Evolutionary conservation across 2,888 invertebrate species (phyloP).

Genomic region (Nymphalis c-album): DNA sequence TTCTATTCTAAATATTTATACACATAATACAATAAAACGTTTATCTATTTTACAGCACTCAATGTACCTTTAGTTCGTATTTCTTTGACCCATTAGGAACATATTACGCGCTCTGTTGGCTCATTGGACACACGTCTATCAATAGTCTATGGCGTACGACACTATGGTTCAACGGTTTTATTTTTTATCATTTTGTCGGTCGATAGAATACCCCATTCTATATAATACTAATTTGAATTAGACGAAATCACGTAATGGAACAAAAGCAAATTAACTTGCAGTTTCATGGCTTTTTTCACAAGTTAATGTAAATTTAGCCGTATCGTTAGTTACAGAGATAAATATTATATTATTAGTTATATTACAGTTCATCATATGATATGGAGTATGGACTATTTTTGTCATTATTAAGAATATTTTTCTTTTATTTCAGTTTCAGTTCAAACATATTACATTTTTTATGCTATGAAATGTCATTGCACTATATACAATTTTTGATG

Average conservation of each 20-base stretch:
- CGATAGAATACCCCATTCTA: conserved; percentile 18
- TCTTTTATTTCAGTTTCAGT: no score
- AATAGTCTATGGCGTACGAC: conserved; percentile 57
- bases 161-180: conserved; percentile 53
- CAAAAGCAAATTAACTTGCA: conserved; percentile 15
- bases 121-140: conserved; percentile 61
- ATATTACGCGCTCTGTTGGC: conserved; percentile 61
- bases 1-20: no score
- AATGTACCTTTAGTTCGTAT: conserved; percentile 21
- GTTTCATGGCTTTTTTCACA: background rate
- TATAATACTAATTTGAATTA: conserved; percentile 29
- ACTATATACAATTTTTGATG: no score
- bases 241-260: conserved; percentile 22
- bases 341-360: no score
- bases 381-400: no score
- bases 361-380: no score
- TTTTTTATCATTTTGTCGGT: conserved; percentile 26
- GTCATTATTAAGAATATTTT: no score
- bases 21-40: conserved; percentile 29
- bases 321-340: no score
- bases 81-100: conserved; percentile 47
- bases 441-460: no score
- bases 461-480: no score
- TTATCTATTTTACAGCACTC: conserved; percentile 44
- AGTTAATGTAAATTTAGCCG: no score